These are phyloP conservation scores for Lycocerus yunnanus DNA, from an alignment of 2,888 invertebrate species.

Conservation along the genomic window DNA sequence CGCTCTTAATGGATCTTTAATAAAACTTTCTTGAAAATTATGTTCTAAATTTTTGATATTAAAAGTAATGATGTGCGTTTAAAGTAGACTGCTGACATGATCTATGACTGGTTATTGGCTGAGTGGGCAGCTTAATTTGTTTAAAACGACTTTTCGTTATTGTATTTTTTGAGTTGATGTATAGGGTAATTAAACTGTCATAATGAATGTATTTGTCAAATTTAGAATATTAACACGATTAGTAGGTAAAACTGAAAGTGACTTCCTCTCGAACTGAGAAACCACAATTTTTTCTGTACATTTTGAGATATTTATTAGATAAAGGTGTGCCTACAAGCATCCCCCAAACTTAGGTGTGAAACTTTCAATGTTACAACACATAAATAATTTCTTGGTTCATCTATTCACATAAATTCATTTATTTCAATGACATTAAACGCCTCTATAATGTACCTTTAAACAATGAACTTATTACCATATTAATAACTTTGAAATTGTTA, in stretches of 20 bases:
- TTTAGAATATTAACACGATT: constrained; percentile 5
- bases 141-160: constrained; percentile 2
- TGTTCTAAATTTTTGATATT: not conserved
- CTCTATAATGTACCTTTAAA: constrained; percentile 32
- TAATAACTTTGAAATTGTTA: constrained; percentile 37
- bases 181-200: constrained; percentile 23
- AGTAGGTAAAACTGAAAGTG: not conserved
- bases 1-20: not conserved
- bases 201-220: constrained; percentile 12
- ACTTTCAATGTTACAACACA: constrained; percentile 20
- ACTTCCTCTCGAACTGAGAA: not conserved
- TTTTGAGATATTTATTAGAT: not conserved
- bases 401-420: constrained; percentile 23
- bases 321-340: constrained; percentile 21
- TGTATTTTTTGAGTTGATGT: constrained; percentile 3
- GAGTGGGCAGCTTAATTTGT: constrained; percentile 4
- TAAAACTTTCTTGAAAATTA: not conserved
- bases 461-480: constrained; percentile 39
- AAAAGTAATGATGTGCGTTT: not conserved
- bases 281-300: not conserved
- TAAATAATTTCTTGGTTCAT: constrained; percentile 16
- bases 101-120: not conserved
- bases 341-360: constrained; percentile 28
- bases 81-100: not conserved
- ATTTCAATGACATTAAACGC: constrained; percentile 34